A percentile compares a stretch with the other conserved stretches of the same genome.
These are phyloP conservation scores for Beroe forskalii DNA, from an alignment of 37 sponge, comb jelly and placozoan genomes.

Conservation along the genomic window DNA sequence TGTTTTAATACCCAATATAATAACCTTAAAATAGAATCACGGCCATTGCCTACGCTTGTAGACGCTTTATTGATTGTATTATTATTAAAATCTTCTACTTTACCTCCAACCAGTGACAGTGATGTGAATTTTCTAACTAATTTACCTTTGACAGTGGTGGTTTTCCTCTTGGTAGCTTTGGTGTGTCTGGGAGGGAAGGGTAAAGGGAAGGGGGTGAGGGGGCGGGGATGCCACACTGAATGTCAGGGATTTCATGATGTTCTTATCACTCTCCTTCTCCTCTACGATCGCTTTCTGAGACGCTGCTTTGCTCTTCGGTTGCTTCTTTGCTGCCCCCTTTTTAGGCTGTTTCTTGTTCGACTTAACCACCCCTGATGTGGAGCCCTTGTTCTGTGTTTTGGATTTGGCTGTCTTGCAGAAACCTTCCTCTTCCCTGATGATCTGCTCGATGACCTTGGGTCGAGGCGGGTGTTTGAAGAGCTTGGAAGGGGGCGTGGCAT, in stretches of 20 bases:
- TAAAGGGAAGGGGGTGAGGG: conserved; percentile 27
- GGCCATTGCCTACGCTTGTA: no score
- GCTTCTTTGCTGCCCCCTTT: conserved; percentile 16
- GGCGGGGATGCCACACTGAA: conserved; percentile 13
- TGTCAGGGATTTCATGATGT: background rate
- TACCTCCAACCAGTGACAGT: no score
- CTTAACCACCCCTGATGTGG: background rate
- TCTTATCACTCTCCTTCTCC: conserved; percentile 45
- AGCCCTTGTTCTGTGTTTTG: background rate
- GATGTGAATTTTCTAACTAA: no score
- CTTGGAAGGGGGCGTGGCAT: background rate
- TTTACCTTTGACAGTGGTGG: background rate
- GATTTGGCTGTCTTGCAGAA: background rate
- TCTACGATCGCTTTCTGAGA: background rate
- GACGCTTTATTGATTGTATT: no score
- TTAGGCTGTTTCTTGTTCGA: background rate
- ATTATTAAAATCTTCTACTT: no score
- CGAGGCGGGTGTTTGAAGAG: background rate
- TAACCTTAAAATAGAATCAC: no score
- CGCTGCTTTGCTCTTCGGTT: background rate
- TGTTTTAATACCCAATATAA: no score
- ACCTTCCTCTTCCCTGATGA: conserved; percentile 15
- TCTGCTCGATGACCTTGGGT: conserved; percentile 4
- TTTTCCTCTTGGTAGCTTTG: conserved; percentile 2
- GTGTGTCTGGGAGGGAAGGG: conserved; percentile 15